A percentile compares a stretch with the other conserved stretches of the same genome.
phyloP scores from a whole-genome alignment of 2,113 vertebrate species.

The Sebastes fasciatus region DNA sequence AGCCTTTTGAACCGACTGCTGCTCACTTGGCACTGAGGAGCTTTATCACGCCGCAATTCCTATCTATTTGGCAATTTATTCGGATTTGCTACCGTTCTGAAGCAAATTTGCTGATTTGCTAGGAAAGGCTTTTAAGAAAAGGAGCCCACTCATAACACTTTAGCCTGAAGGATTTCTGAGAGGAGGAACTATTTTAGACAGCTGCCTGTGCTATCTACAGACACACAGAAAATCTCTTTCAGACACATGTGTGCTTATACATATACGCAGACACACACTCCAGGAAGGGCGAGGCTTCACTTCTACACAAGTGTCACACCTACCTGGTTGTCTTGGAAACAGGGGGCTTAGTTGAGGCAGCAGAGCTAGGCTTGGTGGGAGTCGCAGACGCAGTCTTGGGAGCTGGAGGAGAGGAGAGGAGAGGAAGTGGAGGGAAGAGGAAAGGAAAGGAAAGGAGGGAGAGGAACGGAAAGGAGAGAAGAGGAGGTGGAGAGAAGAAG shows the following conservation, averaged over 20 bases:
- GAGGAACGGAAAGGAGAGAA: neutral
- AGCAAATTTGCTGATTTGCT: conserved; percentile 25
- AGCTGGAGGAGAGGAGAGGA: conserved; percentile 28
- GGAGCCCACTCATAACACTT: neutral
- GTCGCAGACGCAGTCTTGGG: conserved; percentile 59
- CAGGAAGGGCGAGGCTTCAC: conserved; percentile 3
- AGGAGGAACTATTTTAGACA: conserved; percentile 17
- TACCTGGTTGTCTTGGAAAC: conserved; percentile 85
- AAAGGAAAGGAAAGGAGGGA: neutral
- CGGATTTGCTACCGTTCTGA: neutral
- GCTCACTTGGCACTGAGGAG: conserved; percentile 17
- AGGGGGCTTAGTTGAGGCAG: conserved; percentile 68
- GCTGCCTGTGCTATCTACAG: conserved; percentile 25
- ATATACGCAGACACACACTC: neutral
- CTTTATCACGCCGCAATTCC: conserved; percentile 9
- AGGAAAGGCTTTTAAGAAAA: conserved; percentile 17
- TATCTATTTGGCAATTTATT: conserved; percentile 11
- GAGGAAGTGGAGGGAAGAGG: neutral
- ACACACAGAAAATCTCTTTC: conserved; percentile 24
- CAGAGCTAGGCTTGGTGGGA: conserved; percentile 71
- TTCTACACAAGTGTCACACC: conserved; percentile 48
- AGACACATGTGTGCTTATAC: neutral
- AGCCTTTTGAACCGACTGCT: conserved; percentile 39
- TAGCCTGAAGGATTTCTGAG: conserved; percentile 17
- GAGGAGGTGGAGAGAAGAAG: no score